Evolutionary conservation across 2,113 vertebrate species (phyloP), one percentile per base, ranked within the genome.

Genomic region (Clinocottus analis): DNA sequence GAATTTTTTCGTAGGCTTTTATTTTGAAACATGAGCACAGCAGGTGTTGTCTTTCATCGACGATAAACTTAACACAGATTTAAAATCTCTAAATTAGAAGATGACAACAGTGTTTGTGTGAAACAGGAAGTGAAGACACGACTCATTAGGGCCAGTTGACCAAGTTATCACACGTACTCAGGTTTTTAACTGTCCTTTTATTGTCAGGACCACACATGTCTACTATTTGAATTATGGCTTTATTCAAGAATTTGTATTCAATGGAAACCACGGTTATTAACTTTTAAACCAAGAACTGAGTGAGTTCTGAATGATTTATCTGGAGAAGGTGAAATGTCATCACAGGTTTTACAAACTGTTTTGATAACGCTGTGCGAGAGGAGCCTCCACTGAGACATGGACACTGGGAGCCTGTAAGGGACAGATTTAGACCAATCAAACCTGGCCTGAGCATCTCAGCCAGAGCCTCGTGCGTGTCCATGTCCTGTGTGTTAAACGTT

Each of bases 281-380:
- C 27, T 33, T 33, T 61, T 4, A 61, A 23, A 61, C 61, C 29
- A 49, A 49, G 70, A 58, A 58, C 27, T 41, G 8, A 51, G 13
- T 69, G 25, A 5, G 33, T 5, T 45, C 21, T 43, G 43, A 58
- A 35, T 16, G 10, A 47, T 45, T 10, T 27, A 47, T 9, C 7
- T 49, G 29, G 7, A 59, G 14, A 74, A 74, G 47, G 69, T 72
- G 31, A 78, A 73, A 63, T 74, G 47, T 74, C 49, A 72, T 66
- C 33, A 70, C 49, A 75, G 58, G 39, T 19, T 59, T 60, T 71
- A 29, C 75, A 83, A 56, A 72, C 55, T 72, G 53, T 72, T 43
- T 71, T 59, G 55, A 33, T 69, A 56, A 70, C 53, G 27, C 70
- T 79, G 41, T 49, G 23, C 61, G 23, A 60, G 31, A 21, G 23